A percentile compares a stretch with the other conserved stretches of the same genome.
Evolutionary conservation across 2,113 vertebrate genomes (phyloP).

Genomic region (Danionella cerebrum): DNA sequence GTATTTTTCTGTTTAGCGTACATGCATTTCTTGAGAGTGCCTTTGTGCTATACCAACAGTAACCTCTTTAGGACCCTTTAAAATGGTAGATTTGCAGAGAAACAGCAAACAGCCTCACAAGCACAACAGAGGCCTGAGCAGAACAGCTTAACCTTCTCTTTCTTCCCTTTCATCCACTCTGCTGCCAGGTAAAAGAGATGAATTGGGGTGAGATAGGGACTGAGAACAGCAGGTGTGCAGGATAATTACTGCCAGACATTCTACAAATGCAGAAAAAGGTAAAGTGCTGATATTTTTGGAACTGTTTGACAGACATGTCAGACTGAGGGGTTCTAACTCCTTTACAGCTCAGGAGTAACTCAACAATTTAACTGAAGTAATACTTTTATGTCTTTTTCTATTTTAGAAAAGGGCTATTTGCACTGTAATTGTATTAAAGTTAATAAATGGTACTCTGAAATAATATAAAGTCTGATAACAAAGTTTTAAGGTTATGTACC

Average conservation of each 20-base stretch:
- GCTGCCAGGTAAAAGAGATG: background rate
- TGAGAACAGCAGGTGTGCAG: background rate
- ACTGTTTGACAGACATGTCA: background rate
- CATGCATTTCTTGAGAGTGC: background rate
- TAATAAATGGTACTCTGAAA: too few relatives aligned
- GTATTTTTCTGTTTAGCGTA: background rate
- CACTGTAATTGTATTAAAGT: too few relatives aligned
- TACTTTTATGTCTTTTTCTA: too few relatives aligned
- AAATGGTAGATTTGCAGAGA: background rate
- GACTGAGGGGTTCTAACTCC: background rate
- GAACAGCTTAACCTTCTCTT: conserved; percentile 14
- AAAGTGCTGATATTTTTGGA: background rate
- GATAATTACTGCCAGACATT: background rate
- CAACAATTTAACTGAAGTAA: too few relatives aligned
- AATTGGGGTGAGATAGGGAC: background rate
- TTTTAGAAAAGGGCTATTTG: too few relatives aligned
- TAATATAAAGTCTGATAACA: too few relatives aligned
- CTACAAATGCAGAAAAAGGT: background rate
- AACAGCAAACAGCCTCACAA: conserved; percentile 10
- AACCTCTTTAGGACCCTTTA: background rate
- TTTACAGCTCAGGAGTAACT: background rate
- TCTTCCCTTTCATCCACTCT: background rate
- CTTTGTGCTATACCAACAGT: background rate
- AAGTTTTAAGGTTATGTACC: too few relatives aligned
- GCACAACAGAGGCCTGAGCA: background rate